phyloP scores from a whole-genome alignment of 2,113 vertebrate species.

The Cyprinodon variegatus region DNA sequence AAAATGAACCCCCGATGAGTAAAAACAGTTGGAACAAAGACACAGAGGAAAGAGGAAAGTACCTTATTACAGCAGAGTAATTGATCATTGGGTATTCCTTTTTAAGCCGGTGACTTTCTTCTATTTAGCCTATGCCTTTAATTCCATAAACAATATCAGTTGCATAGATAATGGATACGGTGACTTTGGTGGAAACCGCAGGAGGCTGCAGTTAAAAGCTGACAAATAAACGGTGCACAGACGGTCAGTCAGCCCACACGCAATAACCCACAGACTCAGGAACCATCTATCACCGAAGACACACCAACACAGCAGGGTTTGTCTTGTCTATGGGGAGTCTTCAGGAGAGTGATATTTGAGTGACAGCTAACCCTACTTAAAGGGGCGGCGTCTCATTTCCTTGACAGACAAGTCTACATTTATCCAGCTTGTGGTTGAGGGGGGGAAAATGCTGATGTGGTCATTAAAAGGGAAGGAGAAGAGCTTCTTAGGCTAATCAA shows the following conservation, averaged over 20 bases:
- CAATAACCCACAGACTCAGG: constrained; percentile 32
- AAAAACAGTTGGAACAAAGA: constrained; percentile 20
- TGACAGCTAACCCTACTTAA: constrained; percentile 72
- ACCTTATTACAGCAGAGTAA: constrained; percentile 58
- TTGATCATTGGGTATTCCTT: constrained; percentile 61
- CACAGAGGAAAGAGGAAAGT: constrained; percentile 39
- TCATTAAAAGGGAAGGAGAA: constrained; percentile 74
- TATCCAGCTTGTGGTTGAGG: constrained; percentile 58
- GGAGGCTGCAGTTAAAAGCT: constrained; percentile 50
- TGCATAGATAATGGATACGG: constrained; percentile 42
- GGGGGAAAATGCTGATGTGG: constrained; percentile 80
- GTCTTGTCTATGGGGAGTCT: constrained; percentile 47
- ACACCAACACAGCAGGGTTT: constrained; percentile 68
- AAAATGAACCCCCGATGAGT: constrained; percentile 48
- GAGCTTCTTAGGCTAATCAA: constrained; percentile 80
- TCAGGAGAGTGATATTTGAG: constrained; percentile 62
- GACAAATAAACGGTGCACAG: constrained; percentile 47
- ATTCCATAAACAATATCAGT: constrained; percentile 40
- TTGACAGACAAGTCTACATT: constrained; percentile 72
- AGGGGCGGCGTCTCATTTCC: constrained; percentile 63
- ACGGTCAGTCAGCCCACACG: constrained; percentile 37
- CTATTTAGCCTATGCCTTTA: constrained; percentile 43
- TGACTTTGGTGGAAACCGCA: constrained; percentile 30
- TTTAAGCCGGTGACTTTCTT: constrained; percentile 43
- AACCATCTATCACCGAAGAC: constrained; percentile 57